These are phyloP conservation scores for Parasteatoda tepidariorum DNA, from an alignment of 1,140 invertebrate genomes.

Conservation along the genomic window DNA sequence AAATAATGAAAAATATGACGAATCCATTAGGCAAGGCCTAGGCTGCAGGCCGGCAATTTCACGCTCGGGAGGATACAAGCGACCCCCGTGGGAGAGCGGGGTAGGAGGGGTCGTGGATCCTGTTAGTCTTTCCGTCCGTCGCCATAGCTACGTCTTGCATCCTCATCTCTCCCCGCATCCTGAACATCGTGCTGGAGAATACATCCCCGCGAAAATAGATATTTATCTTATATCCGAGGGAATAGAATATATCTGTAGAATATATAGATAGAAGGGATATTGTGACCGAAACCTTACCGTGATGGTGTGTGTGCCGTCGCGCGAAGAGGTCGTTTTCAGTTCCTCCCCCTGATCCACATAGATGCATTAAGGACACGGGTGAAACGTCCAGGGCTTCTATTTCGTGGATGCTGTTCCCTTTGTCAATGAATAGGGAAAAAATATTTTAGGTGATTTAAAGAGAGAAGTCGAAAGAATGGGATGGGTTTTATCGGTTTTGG, in stretches of 20 bases:
- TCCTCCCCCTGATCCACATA: neutral
- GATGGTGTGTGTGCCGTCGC: neutral
- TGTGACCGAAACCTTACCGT: conserved; percentile 17
- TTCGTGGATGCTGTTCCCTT: too few relatives aligned
- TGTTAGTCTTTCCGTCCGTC: conserved; percentile 51
- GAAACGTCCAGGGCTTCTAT: too few relatives aligned
- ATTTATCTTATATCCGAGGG: conserved; percentile 53
- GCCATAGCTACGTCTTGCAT: conserved; percentile 24
- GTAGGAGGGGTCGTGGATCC: conserved; percentile 5
- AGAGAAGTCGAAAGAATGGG: neutral
- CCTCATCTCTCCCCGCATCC: conserved; percentile 16
- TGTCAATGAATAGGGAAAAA: too few relatives aligned
- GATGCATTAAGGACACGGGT: conserved; percentile 11
- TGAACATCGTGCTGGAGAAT: conserved; percentile 11
- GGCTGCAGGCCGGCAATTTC: conserved; percentile 61
- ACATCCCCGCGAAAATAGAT: conserved; percentile 32
- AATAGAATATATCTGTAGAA: neutral
- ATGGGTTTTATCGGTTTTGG: too few relatives aligned
- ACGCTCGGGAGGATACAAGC: conserved; percentile 19
- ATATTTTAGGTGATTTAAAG: neutral
- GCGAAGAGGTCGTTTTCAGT: neutral
- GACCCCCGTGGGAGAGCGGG: neutral
- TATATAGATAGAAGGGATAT: neutral
- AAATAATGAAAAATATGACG: conserved; percentile 58
- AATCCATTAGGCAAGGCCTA: conserved; percentile 54